Conservation (phyloP, 2,888 invertebrate genomes). For the Mantis religiosa region DNA sequence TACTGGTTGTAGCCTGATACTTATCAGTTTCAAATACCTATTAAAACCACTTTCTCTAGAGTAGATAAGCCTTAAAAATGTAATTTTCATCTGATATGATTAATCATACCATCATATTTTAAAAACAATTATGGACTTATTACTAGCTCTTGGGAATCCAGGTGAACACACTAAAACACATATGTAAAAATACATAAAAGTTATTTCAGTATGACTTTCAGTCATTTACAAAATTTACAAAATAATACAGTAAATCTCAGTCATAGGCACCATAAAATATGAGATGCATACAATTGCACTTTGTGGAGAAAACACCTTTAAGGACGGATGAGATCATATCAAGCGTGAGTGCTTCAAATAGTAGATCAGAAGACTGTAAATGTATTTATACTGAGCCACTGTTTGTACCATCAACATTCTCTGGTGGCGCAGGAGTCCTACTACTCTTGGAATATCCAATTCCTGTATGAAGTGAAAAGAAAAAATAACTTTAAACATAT, state of each 20-base stretch:
- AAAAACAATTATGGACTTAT: not conserved
- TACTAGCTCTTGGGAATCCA: not conserved
- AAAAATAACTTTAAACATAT: not conserved
- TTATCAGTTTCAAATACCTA: no score
- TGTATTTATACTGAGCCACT: slow-evolving; percentile 83
- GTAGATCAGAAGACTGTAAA: slow-evolving; percentile 77
- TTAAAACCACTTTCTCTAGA: not conserved
- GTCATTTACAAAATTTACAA: not conserved
- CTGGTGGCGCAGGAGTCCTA: slow-evolving; percentile 78
- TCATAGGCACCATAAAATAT: not conserved
- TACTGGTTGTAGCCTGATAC: not conserved
- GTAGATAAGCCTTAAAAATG: not conserved
- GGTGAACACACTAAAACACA: not conserved
- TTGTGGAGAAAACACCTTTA: not conserved
- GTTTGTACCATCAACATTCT: slow-evolving; percentile 85
- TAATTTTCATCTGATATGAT: not conserved
- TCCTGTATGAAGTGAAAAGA: slow-evolving; percentile 53
- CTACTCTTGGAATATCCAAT: slow-evolving; percentile 77
- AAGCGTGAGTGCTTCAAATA: slow-evolving; percentile 84
- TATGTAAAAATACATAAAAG: not conserved
- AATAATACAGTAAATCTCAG: not conserved
- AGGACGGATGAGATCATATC: slow-evolving; percentile 52
- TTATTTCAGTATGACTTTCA: not conserved
- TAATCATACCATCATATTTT: not conserved
- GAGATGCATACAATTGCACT: not conserved